A percentile compares a stretch with the other conserved stretches of the same genome.
Evolutionary conservation across 2,797 vertebrate genomes (phyloP).

Genomic region (Cichlasoma orientale): DNA sequence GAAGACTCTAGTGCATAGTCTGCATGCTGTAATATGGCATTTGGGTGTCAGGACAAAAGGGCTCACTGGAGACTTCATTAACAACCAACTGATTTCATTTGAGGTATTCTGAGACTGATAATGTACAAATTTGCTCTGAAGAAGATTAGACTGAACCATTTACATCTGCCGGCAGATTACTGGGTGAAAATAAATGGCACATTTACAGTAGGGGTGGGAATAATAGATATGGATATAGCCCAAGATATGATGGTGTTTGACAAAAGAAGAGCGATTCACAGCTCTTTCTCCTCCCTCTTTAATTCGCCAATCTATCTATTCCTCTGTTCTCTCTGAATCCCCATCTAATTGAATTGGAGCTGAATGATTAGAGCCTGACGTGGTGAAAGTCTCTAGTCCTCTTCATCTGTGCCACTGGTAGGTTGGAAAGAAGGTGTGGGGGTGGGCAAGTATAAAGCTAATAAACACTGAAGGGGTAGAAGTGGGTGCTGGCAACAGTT

Average conservation of each 20-base stretch:
- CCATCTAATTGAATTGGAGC: constrained; percentile 67
- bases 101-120: constrained; percentile 51
- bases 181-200: constrained; percentile 50
- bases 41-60: constrained; percentile 15
- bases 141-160: constrained; percentile 46
- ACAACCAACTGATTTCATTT: constrained; percentile 74
- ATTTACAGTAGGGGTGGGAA: constrained; percentile 50
- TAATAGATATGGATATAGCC: constrained; percentile 53
- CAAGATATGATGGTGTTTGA: constrained; percentile 54
- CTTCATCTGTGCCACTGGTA: constrained; percentile 8
- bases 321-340: constrained; percentile 44
- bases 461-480: neutral
- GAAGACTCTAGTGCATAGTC: constrained; percentile 55
- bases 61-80: constrained; percentile 72
- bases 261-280: constrained; percentile 59
- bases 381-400: constrained; percentile 18
- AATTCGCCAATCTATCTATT: constrained; percentile 27
- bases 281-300: constrained; percentile 36
- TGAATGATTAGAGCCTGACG: constrained; percentile 57
- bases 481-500: neutral
- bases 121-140: constrained; percentile 54
- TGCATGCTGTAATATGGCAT: constrained; percentile 31
- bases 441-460: constrained; percentile 1
- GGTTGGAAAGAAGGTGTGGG: neutral
- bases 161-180: constrained; percentile 51